Conservation (phyloP, 2,113 vertebrate genomes). For the Dasyornis broadbenti region DNA sequence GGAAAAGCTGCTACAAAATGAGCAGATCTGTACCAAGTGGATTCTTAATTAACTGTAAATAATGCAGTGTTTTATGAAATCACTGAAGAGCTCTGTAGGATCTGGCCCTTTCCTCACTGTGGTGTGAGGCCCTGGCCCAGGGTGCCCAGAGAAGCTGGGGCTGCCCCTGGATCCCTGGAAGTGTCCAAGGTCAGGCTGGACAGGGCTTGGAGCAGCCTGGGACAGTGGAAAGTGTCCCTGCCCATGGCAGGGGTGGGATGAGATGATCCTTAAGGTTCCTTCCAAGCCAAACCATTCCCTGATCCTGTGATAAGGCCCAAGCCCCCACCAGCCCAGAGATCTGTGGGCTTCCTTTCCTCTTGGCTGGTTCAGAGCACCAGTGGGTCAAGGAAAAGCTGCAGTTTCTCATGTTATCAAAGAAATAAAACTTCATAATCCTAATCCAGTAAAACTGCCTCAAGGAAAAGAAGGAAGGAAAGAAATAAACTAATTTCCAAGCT, state of each 20-base stretch:
- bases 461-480: neutral
- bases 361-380: neutral
- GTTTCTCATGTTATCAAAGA: neutral
- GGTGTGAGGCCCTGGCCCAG: neutral
- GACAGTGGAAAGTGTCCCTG: neutral
- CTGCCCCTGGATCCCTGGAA: neutral
- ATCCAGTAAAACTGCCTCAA: neutral
- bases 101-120: neutral
- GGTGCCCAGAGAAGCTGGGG: neutral
- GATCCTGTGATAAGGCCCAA: neutral
- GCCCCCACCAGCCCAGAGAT: neutral
- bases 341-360: neutral
- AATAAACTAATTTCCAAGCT: neutral
- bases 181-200: neutral
- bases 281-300: neutral
- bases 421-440: neutral
- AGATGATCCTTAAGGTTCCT: neutral
- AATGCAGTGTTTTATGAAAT: neutral
- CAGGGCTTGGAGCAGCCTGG: fast-evolving
- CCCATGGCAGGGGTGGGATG: neutral
- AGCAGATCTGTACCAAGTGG: neutral
- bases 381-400: neutral
- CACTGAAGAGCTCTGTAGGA: neutral
- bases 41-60: neutral
- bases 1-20: neutral